Conservation (phyloP, 2,888 invertebrate species). For the Athrips mouffetella region DNA sequence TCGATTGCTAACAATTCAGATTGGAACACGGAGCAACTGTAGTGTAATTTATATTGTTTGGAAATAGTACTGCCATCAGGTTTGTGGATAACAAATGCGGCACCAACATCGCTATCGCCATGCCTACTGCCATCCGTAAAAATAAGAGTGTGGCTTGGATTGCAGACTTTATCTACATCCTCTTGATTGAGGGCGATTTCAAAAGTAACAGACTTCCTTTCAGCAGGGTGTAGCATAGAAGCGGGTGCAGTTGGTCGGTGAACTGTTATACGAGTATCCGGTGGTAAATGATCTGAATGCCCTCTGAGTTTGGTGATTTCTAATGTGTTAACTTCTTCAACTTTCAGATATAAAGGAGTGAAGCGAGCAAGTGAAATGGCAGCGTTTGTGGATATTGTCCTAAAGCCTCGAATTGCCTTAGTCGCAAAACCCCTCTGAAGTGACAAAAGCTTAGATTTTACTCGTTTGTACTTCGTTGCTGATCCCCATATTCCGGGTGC, state of each 20-base stretch:
- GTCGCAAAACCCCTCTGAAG: slow-evolving; percentile 24
- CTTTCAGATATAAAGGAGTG: slow-evolving; percentile 19
- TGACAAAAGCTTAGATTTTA: background rate
- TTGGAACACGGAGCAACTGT: no score
- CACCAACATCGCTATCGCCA: background rate
- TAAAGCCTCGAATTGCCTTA: slow-evolving; percentile 18
- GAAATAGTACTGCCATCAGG: no score
- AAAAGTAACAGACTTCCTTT: background rate
- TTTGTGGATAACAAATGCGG: slow-evolving; percentile 7
- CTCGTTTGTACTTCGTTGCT: background rate
- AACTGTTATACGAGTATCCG: background rate
- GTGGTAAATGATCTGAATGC: background rate
- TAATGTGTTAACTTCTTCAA: background rate
- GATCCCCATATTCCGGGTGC: slow-evolving; percentile 22
- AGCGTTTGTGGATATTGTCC: slow-evolving; percentile 17
- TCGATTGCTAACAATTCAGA: no score
- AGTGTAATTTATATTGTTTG: no score
- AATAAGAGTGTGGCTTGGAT: no score
- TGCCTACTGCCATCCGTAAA: slow-evolving; percentile 9
- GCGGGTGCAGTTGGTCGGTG: background rate
- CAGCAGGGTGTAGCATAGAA: slow-evolving; percentile 7
- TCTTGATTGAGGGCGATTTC: background rate
- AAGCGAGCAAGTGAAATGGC: slow-evolving; percentile 20
- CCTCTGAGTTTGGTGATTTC: background rate
- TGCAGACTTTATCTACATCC: no score